Evolutionary conservation across 64 coral and sea anemone species (phyloP), one percentile per base, ranked within the genome.

Genomic region (Montipora cactus): DNA sequence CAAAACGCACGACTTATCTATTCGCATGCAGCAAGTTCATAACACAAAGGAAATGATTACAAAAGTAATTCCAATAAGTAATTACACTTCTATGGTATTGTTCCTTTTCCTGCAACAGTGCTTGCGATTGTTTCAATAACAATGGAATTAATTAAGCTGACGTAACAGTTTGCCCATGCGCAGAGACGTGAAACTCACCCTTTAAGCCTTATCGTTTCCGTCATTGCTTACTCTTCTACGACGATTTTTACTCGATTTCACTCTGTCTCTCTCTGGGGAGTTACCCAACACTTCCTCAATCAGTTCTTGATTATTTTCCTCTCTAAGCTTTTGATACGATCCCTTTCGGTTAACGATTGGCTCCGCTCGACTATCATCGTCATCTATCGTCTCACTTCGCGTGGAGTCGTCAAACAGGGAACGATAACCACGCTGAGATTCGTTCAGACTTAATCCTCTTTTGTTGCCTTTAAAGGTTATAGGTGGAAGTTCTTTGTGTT

Each of bases 201-300:
- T 37, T 37, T 37, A 84, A 67, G 61, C 23, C 5, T 66, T 7
- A 5, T 16, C 82, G 44, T 86, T 64, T 2, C 66, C 82, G n/a
- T 49, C 66, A 11, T 86, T 44, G 5, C 82, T 21, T 18, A 73
- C 16, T 68, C 82, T 78, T 23, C 55, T 53, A 12, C 47, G 86
- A 5, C 13, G 37, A 44, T 55, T 90, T 59, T 72, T 93, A 46
- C 75, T 53, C 16, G 81, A 64, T 76, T 87, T 84, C 46, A 48
- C 87, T 64, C 75, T 49, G 47, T n/a, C 48, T 46, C 49, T 75
- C 44, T 93, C 91, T 2, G 81, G 62, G 5, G 91, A 74, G 47
- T 79, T 84, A 5, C 76, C 92, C 9, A 93, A 93, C 83, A 93
- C 88, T 61, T 73, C 92, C 15, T 93, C 84, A 47, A 81, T 72